Conservation (phyloP, 2,888 invertebrate genomes). For the Sesamia inferens region DNA sequence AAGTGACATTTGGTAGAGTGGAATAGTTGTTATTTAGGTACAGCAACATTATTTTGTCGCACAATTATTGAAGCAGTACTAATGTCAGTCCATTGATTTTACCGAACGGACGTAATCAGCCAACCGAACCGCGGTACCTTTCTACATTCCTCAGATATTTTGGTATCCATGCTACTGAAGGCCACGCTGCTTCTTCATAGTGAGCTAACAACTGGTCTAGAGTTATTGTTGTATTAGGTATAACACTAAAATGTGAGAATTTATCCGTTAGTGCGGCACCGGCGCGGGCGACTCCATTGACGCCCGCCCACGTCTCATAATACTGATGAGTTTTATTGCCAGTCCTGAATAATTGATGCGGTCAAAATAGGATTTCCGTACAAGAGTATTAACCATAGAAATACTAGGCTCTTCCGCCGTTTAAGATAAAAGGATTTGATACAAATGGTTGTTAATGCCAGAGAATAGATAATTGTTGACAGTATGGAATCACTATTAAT, state of each 20-base stretch:
- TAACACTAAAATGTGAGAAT: constrained; percentile 49
- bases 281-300: constrained; percentile 31
- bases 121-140: not conserved
- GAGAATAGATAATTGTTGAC: not conserved
- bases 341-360: constrained; percentile 60
- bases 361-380: constrained; percentile 53
- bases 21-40: constrained; percentile 9
- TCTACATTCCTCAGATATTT: not conserved
- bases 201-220: constrained; percentile 9
- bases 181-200: not conserved
- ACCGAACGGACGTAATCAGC: not conserved
- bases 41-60: not conserved
- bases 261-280: constrained; percentile 24
- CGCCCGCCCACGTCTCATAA: constrained; percentile 58
- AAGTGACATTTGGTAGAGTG: constrained; percentile 13
- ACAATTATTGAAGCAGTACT: not conserved
- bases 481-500: not conserved
- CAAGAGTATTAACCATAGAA: constrained; percentile 25
- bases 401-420: constrained; percentile 6
- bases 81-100: constrained; percentile 1
- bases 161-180: not conserved
- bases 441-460: not conserved
- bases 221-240: constrained; percentile 24
- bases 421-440: not conserved
- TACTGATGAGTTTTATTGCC: constrained; percentile 59